Conservation (phyloP, 2,888 invertebrate genomes). For the Pyrrhosoma nymphula region DNA sequence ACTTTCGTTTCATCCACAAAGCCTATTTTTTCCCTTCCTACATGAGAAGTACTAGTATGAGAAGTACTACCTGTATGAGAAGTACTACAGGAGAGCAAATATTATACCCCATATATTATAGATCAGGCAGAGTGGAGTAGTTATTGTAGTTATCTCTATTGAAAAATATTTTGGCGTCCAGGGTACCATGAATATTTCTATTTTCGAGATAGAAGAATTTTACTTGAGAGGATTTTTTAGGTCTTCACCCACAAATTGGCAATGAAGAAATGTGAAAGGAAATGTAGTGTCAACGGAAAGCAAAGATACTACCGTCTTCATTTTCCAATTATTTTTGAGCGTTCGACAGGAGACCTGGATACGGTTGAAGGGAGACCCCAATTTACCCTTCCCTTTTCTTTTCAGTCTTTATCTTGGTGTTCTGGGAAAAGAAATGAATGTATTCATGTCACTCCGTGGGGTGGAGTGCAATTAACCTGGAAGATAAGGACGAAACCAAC, state of each 20-base stretch:
- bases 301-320: not conserved
- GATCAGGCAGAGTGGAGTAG: too few species aligned
- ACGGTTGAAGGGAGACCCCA: not conserved
- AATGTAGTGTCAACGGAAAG: not conserved
- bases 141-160: too few species aligned
- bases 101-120: too few species aligned
- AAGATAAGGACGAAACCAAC: not conserved
- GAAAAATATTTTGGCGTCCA: not conserved
- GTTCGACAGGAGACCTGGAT: not conserved
- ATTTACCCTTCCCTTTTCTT: not conserved
- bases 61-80: too few species aligned
- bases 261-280: not conserved
- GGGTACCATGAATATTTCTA: not conserved
- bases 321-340: not conserved
- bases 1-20: too few species aligned
- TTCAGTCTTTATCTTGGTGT: not conserved
- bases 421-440: not conserved
- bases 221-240: too few species aligned
- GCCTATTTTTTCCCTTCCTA: too few species aligned
- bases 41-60: too few species aligned
- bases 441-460: not conserved
- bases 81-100: too few species aligned
- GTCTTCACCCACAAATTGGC: not conserved
- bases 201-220: not conserved
- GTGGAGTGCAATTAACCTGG: slow-evolving; percentile 9